Evolutionary conservation across 2,797 vertebrate genomes (phyloP).

Genomic region (Peromyscus melanophrys): DNA sequence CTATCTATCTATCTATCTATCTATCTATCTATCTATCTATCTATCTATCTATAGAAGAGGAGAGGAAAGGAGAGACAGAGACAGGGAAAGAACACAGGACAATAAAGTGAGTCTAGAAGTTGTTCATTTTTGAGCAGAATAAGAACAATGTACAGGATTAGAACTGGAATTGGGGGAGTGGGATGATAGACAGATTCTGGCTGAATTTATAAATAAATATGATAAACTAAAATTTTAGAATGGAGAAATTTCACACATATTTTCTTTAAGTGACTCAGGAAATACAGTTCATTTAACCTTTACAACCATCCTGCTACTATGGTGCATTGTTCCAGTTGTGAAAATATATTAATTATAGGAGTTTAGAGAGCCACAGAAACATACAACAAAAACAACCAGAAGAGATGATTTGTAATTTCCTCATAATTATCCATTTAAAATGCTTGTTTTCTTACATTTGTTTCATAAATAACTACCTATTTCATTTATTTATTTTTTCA

Average conservation of each 20-base stretch:
- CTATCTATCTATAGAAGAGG: background rate
- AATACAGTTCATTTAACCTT: constrained; percentile 21
- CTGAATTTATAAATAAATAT: background rate
- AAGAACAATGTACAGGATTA: background rate
- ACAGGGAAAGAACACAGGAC: background rate
- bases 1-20: background rate
- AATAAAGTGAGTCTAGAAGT: background rate
- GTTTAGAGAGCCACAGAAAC: background rate
- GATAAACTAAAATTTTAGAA: background rate
- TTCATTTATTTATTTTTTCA: background rate
- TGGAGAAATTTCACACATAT: background rate
- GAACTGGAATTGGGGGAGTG: background rate
- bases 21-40: background rate
- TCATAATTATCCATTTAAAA: background rate
- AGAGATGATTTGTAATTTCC: background rate
- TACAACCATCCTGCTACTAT: background rate
- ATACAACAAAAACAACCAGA: background rate
- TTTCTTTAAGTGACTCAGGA: background rate
- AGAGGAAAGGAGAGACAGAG: background rate
- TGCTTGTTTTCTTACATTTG: background rate
- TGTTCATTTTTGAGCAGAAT: background rate
- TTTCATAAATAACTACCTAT: background rate
- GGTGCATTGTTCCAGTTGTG: background rate
- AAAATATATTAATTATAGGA: background rate
- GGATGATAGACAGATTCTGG: background rate